Evolutionary conservation across 2,888 invertebrate species (phyloP).

Genomic region (Philhelius pedissequus): DNA sequence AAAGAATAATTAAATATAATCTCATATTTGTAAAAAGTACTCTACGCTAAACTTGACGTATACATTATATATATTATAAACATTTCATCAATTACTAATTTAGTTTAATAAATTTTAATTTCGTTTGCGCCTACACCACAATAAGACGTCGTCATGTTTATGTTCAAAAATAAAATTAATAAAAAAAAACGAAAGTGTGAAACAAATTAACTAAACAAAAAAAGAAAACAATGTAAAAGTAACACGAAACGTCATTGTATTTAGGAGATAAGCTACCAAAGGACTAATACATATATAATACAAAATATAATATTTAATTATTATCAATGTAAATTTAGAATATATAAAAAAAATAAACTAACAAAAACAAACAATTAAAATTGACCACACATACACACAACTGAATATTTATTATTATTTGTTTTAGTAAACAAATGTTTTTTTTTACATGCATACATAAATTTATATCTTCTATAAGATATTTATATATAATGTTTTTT

Average conservation of each 20-base stretch:
- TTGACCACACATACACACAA: slow-evolving; percentile 58
- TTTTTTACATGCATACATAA: slow-evolving; percentile 22
- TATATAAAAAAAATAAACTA: slow-evolving; percentile 12
- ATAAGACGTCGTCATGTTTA: not conserved
- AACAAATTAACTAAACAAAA: not conserved
- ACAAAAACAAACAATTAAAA: slow-evolving; percentile 23
- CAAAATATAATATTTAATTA: slow-evolving; percentile 52
- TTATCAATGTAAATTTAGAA: slow-evolving; percentile 67
- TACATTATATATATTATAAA: not conserved
- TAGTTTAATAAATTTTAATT: slow-evolving; percentile 24
- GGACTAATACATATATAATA: slow-evolving; percentile 61
- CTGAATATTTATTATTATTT: slow-evolving; percentile 56
- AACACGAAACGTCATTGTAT: slow-evolving; percentile 41
- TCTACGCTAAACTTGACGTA: slow-evolving; percentile 45
- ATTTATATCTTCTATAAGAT: slow-evolving; percentile 53
- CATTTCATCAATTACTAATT: slow-evolving; percentile 30
- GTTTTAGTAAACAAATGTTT: slow-evolving; percentile 50
- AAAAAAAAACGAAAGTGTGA: not conserved
- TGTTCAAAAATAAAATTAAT: slow-evolving; percentile 20
- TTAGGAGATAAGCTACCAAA: slow-evolving; percentile 65
- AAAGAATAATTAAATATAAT: not conserved
- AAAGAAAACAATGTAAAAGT: slow-evolving; percentile 3
- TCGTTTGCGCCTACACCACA: not conserved
- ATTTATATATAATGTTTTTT: slow-evolving; percentile 60
- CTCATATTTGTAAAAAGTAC: slow-evolving; percentile 55